Percentiles rank a stretch among this genome's conserved stretches.
Conservation (phyloP, 2,888 invertebrate species). For the Hipparchia sbordonii region DNA sequence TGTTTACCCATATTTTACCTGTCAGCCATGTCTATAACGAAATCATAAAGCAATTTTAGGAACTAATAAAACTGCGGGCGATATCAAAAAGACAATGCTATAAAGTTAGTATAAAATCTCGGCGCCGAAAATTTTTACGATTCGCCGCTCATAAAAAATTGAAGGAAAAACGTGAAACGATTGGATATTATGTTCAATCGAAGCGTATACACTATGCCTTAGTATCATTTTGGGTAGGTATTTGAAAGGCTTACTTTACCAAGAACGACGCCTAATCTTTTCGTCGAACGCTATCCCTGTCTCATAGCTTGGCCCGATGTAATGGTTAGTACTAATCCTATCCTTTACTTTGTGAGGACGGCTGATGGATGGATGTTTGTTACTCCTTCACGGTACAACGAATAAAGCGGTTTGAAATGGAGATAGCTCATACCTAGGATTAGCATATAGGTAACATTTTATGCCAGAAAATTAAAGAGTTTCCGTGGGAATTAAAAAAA, state of each 20-base stretch:
- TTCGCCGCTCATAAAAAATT: constrained; percentile 63
- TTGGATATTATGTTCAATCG: constrained; percentile 53
- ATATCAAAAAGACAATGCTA: constrained; percentile 76
- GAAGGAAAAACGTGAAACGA: constrained; percentile 54
- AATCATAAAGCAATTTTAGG: constrained; percentile 36
- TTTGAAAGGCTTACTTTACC: background rate
- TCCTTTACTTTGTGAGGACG: too few relatives aligned
- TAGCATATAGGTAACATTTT: too few relatives aligned
- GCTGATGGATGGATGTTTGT: too few relatives aligned
- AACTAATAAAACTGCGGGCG: constrained; percentile 63
- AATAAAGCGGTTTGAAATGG: too few relatives aligned
- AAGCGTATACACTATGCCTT: constrained; percentile 58
- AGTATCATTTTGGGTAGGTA: constrained; percentile 43
- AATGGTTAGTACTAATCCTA: too few relatives aligned
- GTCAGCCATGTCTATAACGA: constrained; percentile 17
- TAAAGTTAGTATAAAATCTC: constrained; percentile 78
- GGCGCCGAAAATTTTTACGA: constrained; percentile 73
- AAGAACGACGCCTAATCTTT: background rate
- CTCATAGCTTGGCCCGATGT: too few relatives aligned
- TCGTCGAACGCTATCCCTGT: too few relatives aligned
- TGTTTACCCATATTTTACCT: constrained; percentile 17
- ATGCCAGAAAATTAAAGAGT: too few relatives aligned
- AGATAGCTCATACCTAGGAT: too few relatives aligned
- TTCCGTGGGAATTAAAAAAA: too few relatives aligned
- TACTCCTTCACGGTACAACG: too few relatives aligned